Percentiles rank a stretch among this genome's conserved stretches.
These are phyloP conservation scores for Timema podura DNA, from an alignment of 2,888 invertebrate genomes.

Conservation along the genomic window DNA sequence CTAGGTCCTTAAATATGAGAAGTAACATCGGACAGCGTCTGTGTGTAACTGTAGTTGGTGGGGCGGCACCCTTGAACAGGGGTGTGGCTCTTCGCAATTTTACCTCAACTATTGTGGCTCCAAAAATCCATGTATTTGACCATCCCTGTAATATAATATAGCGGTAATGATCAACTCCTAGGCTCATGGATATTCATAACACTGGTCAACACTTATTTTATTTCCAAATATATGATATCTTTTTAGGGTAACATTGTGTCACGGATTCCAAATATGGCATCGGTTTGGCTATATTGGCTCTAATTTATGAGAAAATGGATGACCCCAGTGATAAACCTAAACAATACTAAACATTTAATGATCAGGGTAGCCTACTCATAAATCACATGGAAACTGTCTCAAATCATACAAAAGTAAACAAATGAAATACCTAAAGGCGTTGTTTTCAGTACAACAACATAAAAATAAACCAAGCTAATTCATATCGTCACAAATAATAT, in stretches of 20 bases:
- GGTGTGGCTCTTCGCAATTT: too few species aligned
- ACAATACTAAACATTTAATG: not conserved
- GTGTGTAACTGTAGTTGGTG: too few species aligned
- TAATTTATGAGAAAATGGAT: not conserved
- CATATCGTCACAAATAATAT: not conserved
- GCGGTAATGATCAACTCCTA: too few species aligned
- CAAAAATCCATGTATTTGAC: too few species aligned
- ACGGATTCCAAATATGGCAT: not conserved
- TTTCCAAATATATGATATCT: not conserved
- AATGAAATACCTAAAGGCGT: not conserved
- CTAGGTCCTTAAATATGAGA: too few species aligned
- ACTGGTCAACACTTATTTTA: not conserved
- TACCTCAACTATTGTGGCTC: too few species aligned
- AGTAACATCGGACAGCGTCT: too few species aligned
- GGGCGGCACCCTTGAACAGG: too few species aligned
- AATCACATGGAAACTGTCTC: not conserved
- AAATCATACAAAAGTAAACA: not conserved
- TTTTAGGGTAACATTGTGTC: not conserved
- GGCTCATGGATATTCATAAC: too few species aligned
- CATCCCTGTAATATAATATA: too few species aligned
- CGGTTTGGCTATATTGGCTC: not conserved
- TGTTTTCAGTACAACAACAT: not conserved
- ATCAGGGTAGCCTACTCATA: not conserved
- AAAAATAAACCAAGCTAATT: not conserved
- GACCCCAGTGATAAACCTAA: not conserved